Conservation (phyloP, 2,888 invertebrate species). For the Lasius platythorax region DNA sequence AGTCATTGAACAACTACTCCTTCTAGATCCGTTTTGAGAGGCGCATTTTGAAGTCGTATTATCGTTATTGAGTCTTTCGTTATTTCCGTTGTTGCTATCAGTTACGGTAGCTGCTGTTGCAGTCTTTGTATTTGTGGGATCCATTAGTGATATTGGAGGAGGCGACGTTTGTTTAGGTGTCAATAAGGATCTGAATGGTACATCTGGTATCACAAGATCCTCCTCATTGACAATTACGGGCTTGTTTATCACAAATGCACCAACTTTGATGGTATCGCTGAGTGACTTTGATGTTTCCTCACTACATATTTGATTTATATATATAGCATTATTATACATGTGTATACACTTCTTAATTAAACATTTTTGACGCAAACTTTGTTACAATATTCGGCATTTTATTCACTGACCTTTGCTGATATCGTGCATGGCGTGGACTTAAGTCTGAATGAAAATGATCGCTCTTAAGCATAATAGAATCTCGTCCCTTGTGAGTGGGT, state of each 20-base stretch:
- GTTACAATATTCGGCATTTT: not conserved
- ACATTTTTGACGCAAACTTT: not conserved
- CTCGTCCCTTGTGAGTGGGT: conserved; percentile 91
- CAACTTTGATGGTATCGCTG: conserved; percentile 91
- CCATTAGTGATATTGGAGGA: conserved; percentile 76
- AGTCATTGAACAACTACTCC: conserved; percentile 86
- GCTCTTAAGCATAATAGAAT: conserved; percentile 95
- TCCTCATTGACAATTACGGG: conserved; percentile 88
- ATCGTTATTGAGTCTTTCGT: conserved; percentile 78
- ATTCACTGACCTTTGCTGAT: conserved; percentile 87
- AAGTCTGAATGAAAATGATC: conserved; percentile 94
- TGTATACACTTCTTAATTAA: conserved; percentile 3
- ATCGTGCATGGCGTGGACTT: conserved; percentile 90
- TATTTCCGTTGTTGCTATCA: conserved; percentile 84
- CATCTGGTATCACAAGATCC: conserved; percentile 88
- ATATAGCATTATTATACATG: conserved; percentile 22
- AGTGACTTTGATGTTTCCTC: conserved; percentile 91
- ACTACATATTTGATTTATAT: conserved; percentile 79
- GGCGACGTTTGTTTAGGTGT: conserved; percentile 84
- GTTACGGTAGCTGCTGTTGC: conserved; percentile 64
- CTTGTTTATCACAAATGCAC: conserved; percentile 92
- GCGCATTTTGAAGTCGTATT: conserved; percentile 84
- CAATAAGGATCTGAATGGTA: conserved; percentile 89
- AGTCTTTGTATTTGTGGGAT: conserved; percentile 71
- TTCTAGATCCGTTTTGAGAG: conserved; percentile 85